Evolutionary conservation across 2,797 vertebrate species (phyloP), one percentile per base, ranked within the genome.

Genomic region (Pempheris klunzingeri): DNA sequence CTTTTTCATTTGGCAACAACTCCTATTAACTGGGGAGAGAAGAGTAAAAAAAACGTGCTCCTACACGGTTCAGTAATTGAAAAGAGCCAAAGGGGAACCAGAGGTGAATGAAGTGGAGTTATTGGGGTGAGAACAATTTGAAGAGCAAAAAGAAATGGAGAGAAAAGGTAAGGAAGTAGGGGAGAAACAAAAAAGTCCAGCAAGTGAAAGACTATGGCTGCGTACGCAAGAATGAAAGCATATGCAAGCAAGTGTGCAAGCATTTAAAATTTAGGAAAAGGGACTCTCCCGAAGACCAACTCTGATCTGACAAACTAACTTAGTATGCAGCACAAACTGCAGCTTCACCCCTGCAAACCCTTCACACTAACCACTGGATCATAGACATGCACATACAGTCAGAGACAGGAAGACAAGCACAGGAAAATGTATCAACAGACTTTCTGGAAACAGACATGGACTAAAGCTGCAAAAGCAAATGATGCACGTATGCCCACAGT

Each of bases 11-110:
- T 55, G 59, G 63, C 43, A 65, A 24, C 46, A 60, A 34, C 34
- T 73, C 7, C 52, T 22, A 36, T 57, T 4, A 43, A 74, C 58
- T 30, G 57, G n/a, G n/a, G n/a, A n/a, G n/a, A n/a, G n/a, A n/a
- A n/a, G n/a, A n/a, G n/a, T n/a, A n/a, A 49, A 49, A 61, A 62
- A 53, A 75, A 50, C 30, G 20, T 18, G 53, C 24, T 82, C 52
- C 22, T 59, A 53, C n/a, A 41, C 34, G 28, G 22, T 50, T 66
- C 41, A 28, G 74, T 74, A 70, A 86, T 66, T 77, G 78, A 77
- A 73, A 82, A 70, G 57, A 36, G 66, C 59, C 63, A 65, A 54
- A 63, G 47, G 50, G 54, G 60, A 72, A 22, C 46, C 7, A 22
- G 65, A 63, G 61, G 61, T 62, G 71, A 74, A 73, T 61, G 67